Percentiles rank a stretch among this genome's conserved stretches.
Evolutionary conservation across 2,113 vertebrate species (phyloP).

Genomic region (Jaculus jaculus): DNA sequence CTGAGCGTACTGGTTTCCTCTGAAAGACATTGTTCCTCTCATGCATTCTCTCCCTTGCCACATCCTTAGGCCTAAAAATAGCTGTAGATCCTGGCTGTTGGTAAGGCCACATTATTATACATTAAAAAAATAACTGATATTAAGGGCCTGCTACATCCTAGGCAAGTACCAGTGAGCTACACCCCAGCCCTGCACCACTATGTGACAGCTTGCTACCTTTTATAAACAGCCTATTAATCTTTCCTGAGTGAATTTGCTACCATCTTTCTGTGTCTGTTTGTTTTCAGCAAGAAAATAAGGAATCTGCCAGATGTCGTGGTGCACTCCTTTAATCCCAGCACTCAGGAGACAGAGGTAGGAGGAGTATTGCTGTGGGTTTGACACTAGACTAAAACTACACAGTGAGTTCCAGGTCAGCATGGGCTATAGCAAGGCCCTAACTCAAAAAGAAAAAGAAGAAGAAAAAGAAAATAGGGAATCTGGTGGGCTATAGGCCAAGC

Average conservation of each 20-base stretch:
- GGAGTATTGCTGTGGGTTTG: too few species aligned
- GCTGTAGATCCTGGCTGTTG: not conserved
- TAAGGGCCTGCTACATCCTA: not conserved
- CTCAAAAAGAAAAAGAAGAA: too few species aligned
- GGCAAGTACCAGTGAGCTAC: not conserved
- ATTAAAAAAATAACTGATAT: not conserved
- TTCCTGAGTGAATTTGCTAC: not conserved
- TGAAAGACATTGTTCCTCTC: not conserved
- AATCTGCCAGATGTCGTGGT: too few species aligned
- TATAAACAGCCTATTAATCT: not conserved
- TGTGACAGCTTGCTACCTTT: not conserved
- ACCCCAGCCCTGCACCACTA: not conserved
- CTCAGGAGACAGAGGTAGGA: too few species aligned
- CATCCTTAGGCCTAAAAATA: not conserved
- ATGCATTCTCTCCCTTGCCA: not conserved
- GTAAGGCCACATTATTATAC: not conserved
- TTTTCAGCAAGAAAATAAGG: too few species aligned
- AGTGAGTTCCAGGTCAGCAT: too few species aligned
- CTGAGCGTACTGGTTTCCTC: too few species aligned
- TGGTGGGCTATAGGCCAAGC: not conserved
- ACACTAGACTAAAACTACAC: too few species aligned
- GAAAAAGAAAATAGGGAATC: not conserved
- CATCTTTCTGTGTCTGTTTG: not conserved
- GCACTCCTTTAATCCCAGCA: too few species aligned
- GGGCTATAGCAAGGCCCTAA: too few species aligned